Base-by-base conservation (phyloP, 2,113 vertebrate genomes). In the Donacobius atricapilla region DNA sequence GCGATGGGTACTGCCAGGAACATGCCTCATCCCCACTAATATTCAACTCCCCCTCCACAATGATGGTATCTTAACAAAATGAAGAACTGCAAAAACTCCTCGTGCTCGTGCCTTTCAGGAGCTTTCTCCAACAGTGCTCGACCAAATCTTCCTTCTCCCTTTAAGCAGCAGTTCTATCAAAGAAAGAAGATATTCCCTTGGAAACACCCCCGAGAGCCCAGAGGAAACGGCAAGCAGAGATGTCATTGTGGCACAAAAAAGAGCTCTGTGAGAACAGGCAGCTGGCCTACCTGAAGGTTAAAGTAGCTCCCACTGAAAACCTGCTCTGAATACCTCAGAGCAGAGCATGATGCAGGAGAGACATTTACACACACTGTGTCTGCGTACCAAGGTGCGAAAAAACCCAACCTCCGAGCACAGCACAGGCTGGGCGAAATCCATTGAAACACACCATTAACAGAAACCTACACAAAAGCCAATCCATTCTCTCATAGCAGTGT, bases 261-360 rank as follows among this genome's bases (percentile, higher is more conserved):
- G 75, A 65, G 64, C 66, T 68, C 58, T 4, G 66, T 66, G 85
- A 76, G 91, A 91, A 80, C 1, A 37, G 92, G 88, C 94, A 94
- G 95, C 76, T 83, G 88, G 94, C 93, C 96, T 90, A 87, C 64
- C 90, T 96, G 91, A 83, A 96, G 96, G 89, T 86, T 94, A 88
- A 85, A 83, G 91, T 2, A 47, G 54, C 47, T 90, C 89, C 80
- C 69, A 35, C 80, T 5, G 68, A 92, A 94, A 90, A 78, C 54
- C 94, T 63, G 48, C 89, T 70, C 14, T 2, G 63, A 90, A 86
- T 50, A 40, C 50, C 39, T 42, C 58, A 53, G 78, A 51, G 51
- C 69, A 71, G 65, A 90, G 56, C 65, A 4, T 1, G 54, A 83
- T 54, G 83, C 42, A 66, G 68, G 69, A 69, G 47, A 39, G 40